A percentile compares a stretch with the other conserved stretches of the same genome.
These are phyloP conservation scores for Phytoseiulus persimilis DNA, from an alignment of 2,888 invertebrate genomes.

Conservation along the genomic window DNA sequence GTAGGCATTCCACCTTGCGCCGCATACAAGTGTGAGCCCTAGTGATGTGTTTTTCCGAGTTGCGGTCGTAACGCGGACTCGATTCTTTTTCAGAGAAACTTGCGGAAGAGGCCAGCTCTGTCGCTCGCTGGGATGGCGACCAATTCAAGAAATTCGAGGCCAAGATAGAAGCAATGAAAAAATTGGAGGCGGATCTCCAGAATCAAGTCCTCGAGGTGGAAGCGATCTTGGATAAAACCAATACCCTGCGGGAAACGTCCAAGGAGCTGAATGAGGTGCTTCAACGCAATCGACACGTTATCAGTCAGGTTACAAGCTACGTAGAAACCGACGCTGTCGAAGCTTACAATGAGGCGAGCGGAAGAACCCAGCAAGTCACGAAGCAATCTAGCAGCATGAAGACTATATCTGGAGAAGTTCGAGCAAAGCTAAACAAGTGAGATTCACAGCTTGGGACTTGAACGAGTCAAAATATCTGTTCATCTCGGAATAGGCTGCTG, in stretches of 20 bases:
- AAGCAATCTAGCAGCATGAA: slow-evolving; percentile 8
- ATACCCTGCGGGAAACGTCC: not conserved
- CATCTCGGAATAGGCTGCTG: not conserved
- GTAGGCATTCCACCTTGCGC: no score
- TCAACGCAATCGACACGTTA: not conserved
- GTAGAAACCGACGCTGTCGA: slow-evolving; percentile 19
- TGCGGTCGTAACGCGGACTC: no score
- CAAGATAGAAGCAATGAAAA: not conserved
- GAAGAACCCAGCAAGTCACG: not conserved
- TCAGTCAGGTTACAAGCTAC: not conserved
- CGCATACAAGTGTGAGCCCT: no score
- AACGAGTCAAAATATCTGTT: not conserved
- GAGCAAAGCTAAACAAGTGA: not conserved
- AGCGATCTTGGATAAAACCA: not conserved
- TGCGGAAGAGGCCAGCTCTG: not conserved
- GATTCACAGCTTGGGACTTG: not conserved
- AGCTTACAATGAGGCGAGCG: slow-evolving; percentile 8
- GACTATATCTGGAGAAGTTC: not conserved
- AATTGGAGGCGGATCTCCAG: not conserved
- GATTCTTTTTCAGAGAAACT: not conserved
- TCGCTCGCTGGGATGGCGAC: not conserved
- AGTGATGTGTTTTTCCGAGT: no score
- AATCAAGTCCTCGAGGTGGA: not conserved
- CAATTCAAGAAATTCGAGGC: slow-evolving; percentile 14
- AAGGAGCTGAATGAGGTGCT: not conserved